Conservation (phyloP, 1,140 invertebrate species). For the Zophobas morio region DNA sequence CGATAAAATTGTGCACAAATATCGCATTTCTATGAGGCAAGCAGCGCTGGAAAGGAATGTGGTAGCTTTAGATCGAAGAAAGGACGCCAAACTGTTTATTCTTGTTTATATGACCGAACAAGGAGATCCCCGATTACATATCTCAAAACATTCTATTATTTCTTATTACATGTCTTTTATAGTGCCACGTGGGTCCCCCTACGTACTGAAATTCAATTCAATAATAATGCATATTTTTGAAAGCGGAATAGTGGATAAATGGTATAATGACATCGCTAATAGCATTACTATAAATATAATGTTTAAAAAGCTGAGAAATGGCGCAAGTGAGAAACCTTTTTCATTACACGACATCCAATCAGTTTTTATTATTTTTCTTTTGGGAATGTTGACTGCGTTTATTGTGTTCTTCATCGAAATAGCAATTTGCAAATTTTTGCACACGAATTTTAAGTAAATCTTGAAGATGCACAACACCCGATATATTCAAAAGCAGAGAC, state of each 20-base stretch:
- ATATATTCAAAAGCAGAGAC: too few species aligned
- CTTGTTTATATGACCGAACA: slow-evolving; percentile 24
- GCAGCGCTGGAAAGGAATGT: slow-evolving; percentile 40
- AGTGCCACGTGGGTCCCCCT: slow-evolving; percentile 50
- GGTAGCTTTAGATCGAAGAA: slow-evolving; percentile 43
- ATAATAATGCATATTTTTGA: slow-evolving; percentile 34
- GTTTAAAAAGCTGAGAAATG: slow-evolving; percentile 6
- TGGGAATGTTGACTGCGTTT: slow-evolving; percentile 11
- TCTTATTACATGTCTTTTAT: slow-evolving; percentile 46
- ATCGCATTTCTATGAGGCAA: slow-evolving; percentile 36
- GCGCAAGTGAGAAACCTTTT: slow-evolving; percentile 27
- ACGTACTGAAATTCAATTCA: slow-evolving; percentile 42
- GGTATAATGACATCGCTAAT: slow-evolving; percentile 44
- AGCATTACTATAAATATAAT: not conserved
- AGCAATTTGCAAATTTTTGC: not conserved
- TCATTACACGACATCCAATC: slow-evolving; percentile 41
- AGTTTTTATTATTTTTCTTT: slow-evolving; percentile 35
- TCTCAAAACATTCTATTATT: slow-evolving; percentile 48
- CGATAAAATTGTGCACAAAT: slow-evolving; percentile 20
- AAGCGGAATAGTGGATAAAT: slow-evolving; percentile 42
- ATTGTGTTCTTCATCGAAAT: slow-evolving; percentile 12
- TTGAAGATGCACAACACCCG: too few species aligned
- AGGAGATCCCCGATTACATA: slow-evolving; percentile 48
- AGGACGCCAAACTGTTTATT: slow-evolving; percentile 45
- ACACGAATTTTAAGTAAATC: not conserved